Percentiles rank a stretch among this genome's conserved stretches.
Conservation (phyloP, 2,797 vertebrate genomes). For the Centropyge bicolor region DNA sequence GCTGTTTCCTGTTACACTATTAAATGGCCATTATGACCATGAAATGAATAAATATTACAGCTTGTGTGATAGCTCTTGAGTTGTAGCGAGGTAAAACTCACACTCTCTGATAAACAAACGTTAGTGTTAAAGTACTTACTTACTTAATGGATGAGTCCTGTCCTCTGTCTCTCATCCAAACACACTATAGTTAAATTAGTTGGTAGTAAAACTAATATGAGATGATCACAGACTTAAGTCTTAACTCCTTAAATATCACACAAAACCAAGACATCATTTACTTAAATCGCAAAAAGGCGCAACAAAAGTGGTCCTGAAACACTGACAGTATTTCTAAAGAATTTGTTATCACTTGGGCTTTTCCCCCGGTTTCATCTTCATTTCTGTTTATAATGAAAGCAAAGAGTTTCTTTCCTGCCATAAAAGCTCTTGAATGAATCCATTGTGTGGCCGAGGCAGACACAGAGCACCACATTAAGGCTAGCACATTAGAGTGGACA, state of each 20-base stretch:
- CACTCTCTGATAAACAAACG: conserved; percentile 3
- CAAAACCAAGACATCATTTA: too few relatives aligned
- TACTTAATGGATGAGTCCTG: neutral
- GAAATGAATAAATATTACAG: conserved; percentile 2
- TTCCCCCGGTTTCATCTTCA: neutral
- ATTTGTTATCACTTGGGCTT: neutral
- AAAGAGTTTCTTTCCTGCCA: neutral
- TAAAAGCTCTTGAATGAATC: neutral
- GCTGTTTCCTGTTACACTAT: neutral
- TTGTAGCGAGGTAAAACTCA: conserved; percentile 5
- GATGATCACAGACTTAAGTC: neutral
- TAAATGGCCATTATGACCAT: neutral
- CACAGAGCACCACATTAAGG: neutral
- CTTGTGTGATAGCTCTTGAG: neutral
- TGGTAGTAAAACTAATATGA: neutral
- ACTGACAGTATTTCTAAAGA: neutral
- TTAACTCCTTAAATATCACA: too few relatives aligned
- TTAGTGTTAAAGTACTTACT: neutral
- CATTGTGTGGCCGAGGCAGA: neutral
- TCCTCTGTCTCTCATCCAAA: neutral
- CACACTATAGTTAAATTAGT: neutral
- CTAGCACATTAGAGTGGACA: neutral
- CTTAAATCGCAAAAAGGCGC: too few relatives aligned
- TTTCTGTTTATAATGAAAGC: neutral
- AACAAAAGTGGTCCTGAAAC: neutral